A percentile compares a stretch with the other conserved stretches of the same genome.
phyloP scores from a whole-genome alignment of 1,140 invertebrate genomes.

The Nephila pilipes region DNA sequence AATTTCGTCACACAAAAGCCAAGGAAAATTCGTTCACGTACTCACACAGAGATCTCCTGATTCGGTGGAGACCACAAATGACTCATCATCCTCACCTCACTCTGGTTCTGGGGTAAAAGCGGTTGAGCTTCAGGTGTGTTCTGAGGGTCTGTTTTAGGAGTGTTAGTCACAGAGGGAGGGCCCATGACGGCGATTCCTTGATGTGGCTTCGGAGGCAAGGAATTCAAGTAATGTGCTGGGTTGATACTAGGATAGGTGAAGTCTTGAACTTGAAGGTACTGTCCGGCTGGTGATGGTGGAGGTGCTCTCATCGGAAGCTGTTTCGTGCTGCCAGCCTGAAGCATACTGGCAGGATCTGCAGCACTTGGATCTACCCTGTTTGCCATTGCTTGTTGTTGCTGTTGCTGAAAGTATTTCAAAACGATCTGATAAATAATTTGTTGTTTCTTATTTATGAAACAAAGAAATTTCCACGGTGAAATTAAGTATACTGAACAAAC shows the following conservation, averaged over 20 bases:
- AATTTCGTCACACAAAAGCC: neutral
- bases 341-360: neutral
- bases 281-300: constrained; percentile 68
- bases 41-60: constrained; percentile 77
- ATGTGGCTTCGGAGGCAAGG: constrained; percentile 56
- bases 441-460: too few relatives aligned
- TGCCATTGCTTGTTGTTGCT: constrained; percentile 61
- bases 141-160: constrained; percentile 55
- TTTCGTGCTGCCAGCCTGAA: constrained; percentile 2
- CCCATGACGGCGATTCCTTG: constrained; percentile 46
- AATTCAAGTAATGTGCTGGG: constrained; percentile 65
- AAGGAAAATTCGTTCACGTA: constrained; percentile 73
- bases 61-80: constrained; percentile 73
- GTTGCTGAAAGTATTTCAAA: neutral
- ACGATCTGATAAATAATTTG: neutral
- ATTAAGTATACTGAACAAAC: too few relatives aligned
- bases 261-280: constrained; percentile 73
- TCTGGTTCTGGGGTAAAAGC: constrained; percentile 65
- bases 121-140: constrained; percentile 61
- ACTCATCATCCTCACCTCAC: constrained; percentile 65
- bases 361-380: constrained; percentile 31
- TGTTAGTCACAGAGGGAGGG: constrained; percentile 43
- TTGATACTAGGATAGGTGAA: constrained; percentile 72
- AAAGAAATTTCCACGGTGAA: too few relatives aligned
- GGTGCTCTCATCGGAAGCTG: constrained; percentile 57